These are phyloP conservation scores for Chiridota heheva DNA, from an alignment of 35 echinoderm and acorn worm genomes.

Conservation along the genomic window DNA sequence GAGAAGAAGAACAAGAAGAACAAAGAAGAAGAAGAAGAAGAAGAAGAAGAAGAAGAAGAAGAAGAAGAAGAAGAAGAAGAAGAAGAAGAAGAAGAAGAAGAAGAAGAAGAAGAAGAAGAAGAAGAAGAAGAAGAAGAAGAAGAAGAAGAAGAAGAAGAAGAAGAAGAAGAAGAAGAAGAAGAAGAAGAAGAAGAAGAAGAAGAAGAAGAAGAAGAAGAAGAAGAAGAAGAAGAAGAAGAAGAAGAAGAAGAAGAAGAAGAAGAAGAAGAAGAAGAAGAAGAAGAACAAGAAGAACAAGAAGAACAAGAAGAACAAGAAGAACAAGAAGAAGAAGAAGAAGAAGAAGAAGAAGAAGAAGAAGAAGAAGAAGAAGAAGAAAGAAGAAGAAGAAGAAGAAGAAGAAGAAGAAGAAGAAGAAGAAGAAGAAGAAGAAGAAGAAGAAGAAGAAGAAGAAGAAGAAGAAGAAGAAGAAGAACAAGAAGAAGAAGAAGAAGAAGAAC, in stretches of 20 bases:
- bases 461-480: slow-evolving; percentile 4
- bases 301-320: neutral
- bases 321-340: slow-evolving; percentile 6
- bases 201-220: neutral
- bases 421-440: slow-evolving; percentile 8
- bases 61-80: neutral
- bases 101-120: neutral
- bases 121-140: neutral
- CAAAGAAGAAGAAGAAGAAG: neutral
- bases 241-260: neutral
- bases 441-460: slow-evolving; percentile 8
- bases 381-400: slow-evolving; percentile 9
- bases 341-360: neutral
- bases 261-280: neutral
- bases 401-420: slow-evolving; percentile 8
- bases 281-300: neutral
- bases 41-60: neutral
- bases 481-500: slow-evolving; percentile 4
- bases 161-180: neutral
- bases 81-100: neutral
- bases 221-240: neutral
- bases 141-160: neutral
- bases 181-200: neutral
- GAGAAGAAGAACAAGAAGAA: neutral
- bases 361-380: neutral